Conservation (phyloP, 2,113 vertebrate species). For the Sterrhoptilus dennistouni region DNA sequence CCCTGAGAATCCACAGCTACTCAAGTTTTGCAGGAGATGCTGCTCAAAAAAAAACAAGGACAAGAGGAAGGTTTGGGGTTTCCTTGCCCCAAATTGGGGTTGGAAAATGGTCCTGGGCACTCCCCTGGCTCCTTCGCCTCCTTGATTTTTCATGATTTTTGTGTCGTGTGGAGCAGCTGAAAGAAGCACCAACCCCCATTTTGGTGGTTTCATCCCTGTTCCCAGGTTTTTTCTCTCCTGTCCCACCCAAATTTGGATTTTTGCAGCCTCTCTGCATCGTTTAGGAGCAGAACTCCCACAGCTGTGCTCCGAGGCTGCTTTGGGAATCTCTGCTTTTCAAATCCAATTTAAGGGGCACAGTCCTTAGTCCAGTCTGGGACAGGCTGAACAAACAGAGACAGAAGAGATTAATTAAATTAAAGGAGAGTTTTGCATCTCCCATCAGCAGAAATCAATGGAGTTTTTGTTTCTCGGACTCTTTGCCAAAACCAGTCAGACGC, state of each 20-base stretch:
- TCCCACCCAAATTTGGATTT: background rate
- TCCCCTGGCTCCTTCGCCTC: fast-evolving
- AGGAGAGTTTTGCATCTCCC: background rate
- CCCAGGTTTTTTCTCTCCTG: background rate
- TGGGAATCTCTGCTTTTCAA: background rate
- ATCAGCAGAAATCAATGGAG: background rate
- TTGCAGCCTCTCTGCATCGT: fast-evolving
- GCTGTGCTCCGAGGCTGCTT: background rate
- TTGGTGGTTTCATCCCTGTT: fast-evolving
- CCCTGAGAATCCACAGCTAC: background rate
- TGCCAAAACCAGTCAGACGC: background rate
- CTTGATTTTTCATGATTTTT: fast-evolving
- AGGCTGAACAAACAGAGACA: background rate
- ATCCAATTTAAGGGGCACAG: background rate
- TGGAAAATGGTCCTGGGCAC: background rate
- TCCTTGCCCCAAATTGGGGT: background rate
- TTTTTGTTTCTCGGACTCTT: background rate
- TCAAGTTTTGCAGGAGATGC: background rate
- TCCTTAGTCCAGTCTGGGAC: background rate
- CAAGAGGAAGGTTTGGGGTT: fast-evolving
- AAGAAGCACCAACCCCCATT: too few relatives aligned
- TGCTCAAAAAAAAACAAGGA: background rate
- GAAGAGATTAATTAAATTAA: background rate
- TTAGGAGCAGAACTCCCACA: background rate
- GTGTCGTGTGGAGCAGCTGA: background rate